These are phyloP conservation scores for Harpagifer antarcticus DNA, from an alignment of 2,797 vertebrate species.

Conservation along the genomic window DNA sequence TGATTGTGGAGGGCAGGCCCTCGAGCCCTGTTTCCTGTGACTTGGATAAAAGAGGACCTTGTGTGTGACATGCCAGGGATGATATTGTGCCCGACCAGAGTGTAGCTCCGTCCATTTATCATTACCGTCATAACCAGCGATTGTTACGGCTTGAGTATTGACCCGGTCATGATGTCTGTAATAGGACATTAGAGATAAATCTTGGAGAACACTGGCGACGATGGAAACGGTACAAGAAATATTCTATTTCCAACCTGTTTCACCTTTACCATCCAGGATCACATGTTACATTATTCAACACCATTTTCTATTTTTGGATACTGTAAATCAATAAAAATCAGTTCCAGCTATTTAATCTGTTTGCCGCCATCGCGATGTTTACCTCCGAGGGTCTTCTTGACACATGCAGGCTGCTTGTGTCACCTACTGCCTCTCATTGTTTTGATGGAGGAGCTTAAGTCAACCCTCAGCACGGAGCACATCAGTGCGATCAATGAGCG, in stretches of 20 bases:
- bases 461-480: conserved; percentile 73
- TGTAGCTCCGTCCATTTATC: conserved; percentile 90
- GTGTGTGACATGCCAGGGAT: conserved; percentile 87
- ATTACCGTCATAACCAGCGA: conserved; percentile 83
- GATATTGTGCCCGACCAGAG: conserved; percentile 88
- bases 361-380: conserved; percentile 41
- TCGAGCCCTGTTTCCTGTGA: conserved; percentile 92
- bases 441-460: conserved; percentile 77
- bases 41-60: conserved; percentile 89
- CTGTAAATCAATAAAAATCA: conserved; percentile 18
- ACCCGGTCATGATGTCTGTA: conserved; percentile 75
- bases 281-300: conserved; percentile 36
- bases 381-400: conserved; percentile 57
- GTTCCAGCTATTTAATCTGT: conserved; percentile 1
- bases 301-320: neutral
- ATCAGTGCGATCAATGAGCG: conserved; percentile 84
- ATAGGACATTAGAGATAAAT: conserved; percentile 78
- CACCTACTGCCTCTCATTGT: conserved; percentile 68
- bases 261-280: conserved; percentile 50
- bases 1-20: conserved; percentile 90
- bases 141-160: conserved; percentile 77
- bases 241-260: conserved; percentile 44
- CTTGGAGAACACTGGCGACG: conserved; percentile 62
- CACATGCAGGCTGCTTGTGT: conserved; percentile 63
- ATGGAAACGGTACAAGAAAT: conserved; percentile 38